Conservation (phyloP, 2,888 invertebrate species). For the Mesorhabditis belari region DNA sequence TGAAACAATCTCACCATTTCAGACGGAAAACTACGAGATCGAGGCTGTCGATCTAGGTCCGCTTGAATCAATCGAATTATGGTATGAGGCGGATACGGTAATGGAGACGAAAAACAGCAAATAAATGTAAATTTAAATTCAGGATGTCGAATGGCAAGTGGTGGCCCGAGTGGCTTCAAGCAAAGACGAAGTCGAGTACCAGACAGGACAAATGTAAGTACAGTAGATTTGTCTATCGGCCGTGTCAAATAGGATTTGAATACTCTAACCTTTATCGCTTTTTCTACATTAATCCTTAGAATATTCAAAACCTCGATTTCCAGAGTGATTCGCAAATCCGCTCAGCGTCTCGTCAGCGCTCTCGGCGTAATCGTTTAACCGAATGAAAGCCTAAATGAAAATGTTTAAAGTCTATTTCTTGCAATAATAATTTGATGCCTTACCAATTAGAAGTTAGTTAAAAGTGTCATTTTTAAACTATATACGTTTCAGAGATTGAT, state of each 20-base stretch:
- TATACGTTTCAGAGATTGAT: too few species aligned
- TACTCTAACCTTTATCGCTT: too few species aligned
- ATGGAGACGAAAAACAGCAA: neutral
- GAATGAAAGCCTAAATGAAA: too few species aligned
- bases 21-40: constrained; percentile 5
- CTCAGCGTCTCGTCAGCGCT: neutral
- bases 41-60: constrained; percentile 6
- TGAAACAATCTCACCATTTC: neutral
- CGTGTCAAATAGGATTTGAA: too few species aligned
- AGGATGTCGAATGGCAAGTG: neutral
- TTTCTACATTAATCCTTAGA: too few species aligned
- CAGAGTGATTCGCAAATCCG: neutral
- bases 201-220: neutral
- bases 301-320: neutral
- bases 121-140: neutral
- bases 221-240: neutral
- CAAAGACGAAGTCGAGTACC: neutral
- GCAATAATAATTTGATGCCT: too few species aligned
- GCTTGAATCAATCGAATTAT: constrained; percentile 9
- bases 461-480: too few species aligned
- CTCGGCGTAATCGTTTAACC: neutral
- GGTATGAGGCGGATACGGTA: neutral
- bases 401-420: too few species aligned
- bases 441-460: too few species aligned
- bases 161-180: neutral